Conservation (phyloP, 2,888 invertebrate genomes). For the Volucella inflata region DNA sequence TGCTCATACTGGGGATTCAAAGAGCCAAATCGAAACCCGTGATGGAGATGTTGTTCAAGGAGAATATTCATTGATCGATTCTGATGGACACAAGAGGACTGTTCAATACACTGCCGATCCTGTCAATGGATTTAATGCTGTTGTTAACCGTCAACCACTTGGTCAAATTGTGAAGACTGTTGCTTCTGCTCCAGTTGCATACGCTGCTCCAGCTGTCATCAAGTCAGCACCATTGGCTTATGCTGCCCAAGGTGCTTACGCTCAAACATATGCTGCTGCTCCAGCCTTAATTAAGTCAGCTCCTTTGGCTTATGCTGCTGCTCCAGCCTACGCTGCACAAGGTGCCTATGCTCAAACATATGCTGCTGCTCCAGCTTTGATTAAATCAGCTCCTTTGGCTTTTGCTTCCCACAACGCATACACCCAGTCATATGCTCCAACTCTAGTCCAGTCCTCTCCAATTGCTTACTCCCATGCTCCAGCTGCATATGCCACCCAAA, state of each 20-base stretch:
- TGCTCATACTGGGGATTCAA: slow-evolving; percentile 83
- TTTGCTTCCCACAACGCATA: slow-evolving; percentile 55
- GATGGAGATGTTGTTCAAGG: slow-evolving; percentile 84
- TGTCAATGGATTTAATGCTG: slow-evolving; percentile 84
- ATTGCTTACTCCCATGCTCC: slow-evolving; percentile 47
- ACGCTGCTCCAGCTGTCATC: slow-evolving; percentile 61
- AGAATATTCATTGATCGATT: slow-evolving; percentile 83
- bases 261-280: too few relatives aligned
- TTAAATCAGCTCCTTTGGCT: slow-evolving; percentile 42
- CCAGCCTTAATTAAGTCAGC: too few relatives aligned
- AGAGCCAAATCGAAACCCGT: slow-evolving; percentile 83
- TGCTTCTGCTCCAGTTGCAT: slow-evolving; percentile 73
- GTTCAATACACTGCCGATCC: slow-evolving; percentile 84
- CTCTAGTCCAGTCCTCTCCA: slow-evolving; percentile 41
- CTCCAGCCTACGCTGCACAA: too few relatives aligned
- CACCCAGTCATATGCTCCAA: slow-evolving; percentile 56
- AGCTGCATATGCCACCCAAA: slow-evolving; percentile 41
- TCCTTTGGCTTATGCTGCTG: too few relatives aligned
- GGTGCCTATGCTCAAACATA: slow-evolving; percentile 28
- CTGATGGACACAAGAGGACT: slow-evolving; percentile 83
- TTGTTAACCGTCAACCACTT: slow-evolving; percentile 83
- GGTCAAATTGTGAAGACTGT: slow-evolving; percentile 67
- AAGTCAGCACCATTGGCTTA: slow-evolving; percentile 52
- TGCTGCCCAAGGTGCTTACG: too few relatives aligned
- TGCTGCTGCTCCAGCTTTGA: slow-evolving; percentile 34